These are phyloP conservation scores for Eristalinus aeneus DNA, from an alignment of 2,888 invertebrate genomes.

Conservation along the genomic window DNA sequence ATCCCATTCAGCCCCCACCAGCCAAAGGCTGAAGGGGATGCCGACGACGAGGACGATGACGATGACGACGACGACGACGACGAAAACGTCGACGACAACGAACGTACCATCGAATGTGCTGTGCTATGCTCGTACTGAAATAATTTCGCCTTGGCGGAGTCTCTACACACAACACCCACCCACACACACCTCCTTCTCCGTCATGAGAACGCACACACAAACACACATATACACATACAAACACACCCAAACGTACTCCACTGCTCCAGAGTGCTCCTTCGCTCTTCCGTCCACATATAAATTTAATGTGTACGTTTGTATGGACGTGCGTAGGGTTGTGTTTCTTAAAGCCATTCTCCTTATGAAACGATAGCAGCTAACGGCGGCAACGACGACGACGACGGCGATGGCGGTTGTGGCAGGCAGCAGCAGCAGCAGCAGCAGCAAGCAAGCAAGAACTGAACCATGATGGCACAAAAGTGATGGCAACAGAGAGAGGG, in stretches of 20 bases:
- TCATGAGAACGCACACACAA: not conserved
- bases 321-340: conserved; percentile 53
- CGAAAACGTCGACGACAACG: no score
- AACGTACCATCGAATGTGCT: conserved; percentile 14
- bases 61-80: no score
- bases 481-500: conserved; percentile 7
- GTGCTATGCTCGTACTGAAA: conserved; percentile 54
- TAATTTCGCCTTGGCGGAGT: conserved; percentile 67
- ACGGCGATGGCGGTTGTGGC: not conserved
- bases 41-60: conserved; percentile 31
- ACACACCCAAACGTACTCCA: not conserved
- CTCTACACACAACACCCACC: conserved; percentile 31
- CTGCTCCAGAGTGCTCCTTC: conserved; percentile 25
- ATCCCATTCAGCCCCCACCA: conserved; percentile 57
- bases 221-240: no score
- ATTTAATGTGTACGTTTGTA: conserved; percentile 62
- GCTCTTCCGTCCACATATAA: conserved; percentile 61
- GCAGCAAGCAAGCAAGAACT: conserved; percentile 40
- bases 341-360: conserved; percentile 68
- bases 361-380: conserved; percentile 57
- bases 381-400: not conserved
- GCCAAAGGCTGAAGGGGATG: conserved; percentile 66
- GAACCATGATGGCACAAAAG: conserved; percentile 32
- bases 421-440: conserved; percentile 20
- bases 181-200: not conserved